Base-by-base conservation (phyloP, 2,797 vertebrate species). In the Myoxocephalus aenaeus region DNA sequence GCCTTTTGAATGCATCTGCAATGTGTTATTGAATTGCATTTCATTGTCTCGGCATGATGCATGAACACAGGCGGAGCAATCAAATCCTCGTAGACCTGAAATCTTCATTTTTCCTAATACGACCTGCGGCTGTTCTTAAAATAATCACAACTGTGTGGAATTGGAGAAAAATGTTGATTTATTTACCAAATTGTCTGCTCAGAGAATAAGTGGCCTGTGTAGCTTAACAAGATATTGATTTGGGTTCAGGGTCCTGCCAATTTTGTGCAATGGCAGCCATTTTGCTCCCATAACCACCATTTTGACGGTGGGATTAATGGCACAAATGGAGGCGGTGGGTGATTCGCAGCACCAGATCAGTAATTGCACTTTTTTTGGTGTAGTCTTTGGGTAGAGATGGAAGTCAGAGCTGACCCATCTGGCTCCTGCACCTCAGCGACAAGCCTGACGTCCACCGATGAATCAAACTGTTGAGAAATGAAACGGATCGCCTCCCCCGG, bases 391-490 rank as follows among this genome's bases (percentile, higher is more conserved):
- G 27, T 56, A 48, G 22, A 56, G 62, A 59, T 27, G 53, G 63
- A 65, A 64, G 65, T 73, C 51, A 48, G 67, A 32, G 62, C 40
- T 65, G 76, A 82, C 57, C 57, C 68, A 68, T 77, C 59, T 73
- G 69, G 46, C 79, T 85, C 73, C 86, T 87, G 87, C 79, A 50
- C 75, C 53, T 80, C 66, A 53, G 73, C 1, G 83, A 91, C 91
- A 92, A 90, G 84, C 72, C 56, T 4, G 53, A 74, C 17, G 65
- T 68, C 65, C 81, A 73, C 20, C 25, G 7, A 83, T 40, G 57
- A 84, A 75, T 80, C 54, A 67, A 80, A 68, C 22, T 2, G 66
- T 54, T 66, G 27, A 77, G 51, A 68, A 79, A 70, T 64, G 17
- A 75, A 69, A 65, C 1, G 15, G 18, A 76, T 44, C 3, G 53